Evolutionary conservation across 2,888 invertebrate genomes (phyloP).

Genomic region (Cryptocheilus praepositus): DNA sequence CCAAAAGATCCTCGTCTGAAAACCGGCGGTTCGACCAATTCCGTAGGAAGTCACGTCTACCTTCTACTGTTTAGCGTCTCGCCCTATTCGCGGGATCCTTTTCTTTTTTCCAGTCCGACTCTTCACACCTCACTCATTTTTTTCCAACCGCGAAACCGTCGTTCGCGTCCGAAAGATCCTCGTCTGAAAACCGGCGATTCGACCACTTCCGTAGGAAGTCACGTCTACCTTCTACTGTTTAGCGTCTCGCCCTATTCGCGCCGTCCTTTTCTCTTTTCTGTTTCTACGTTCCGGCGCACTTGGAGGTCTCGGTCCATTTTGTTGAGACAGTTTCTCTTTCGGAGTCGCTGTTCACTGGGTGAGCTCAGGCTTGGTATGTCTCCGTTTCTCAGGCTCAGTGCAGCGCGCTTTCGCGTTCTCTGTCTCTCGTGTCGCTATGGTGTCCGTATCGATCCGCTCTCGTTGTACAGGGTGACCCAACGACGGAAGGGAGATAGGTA

Average conservation of each 20-base stretch:
- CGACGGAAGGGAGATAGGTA: conserved; percentile 7
- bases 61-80: conserved; percentile 3
- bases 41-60: conserved; percentile 6
- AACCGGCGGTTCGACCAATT: too few relatives aligned
- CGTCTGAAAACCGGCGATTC: too few relatives aligned
- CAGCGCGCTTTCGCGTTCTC: neutral
- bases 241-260: too few relatives aligned
- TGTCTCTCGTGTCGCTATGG: conserved; percentile 17
- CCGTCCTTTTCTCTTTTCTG: conserved; percentile 31
- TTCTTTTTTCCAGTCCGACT: conserved; percentile 12
- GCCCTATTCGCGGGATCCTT: conserved; percentile 6
- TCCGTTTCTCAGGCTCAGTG: neutral
- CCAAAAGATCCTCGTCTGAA: too few relatives aligned
- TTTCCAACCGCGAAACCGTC: too few relatives aligned
- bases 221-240: too few relatives aligned
- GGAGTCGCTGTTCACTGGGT: too few relatives aligned
- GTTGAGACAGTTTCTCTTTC: too few relatives aligned
- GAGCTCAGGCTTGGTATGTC: too few relatives aligned
- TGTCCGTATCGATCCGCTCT: conserved; percentile 36
- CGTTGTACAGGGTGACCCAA: conserved; percentile 7
- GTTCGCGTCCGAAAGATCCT: too few relatives aligned
- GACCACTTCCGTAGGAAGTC: too few relatives aligned
- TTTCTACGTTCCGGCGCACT: conserved; percentile 20
- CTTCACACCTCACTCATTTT: conserved; percentile 16
- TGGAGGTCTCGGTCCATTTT: too few relatives aligned